Base-by-base conservation (phyloP, 2,797 vertebrate species). In the Enteromius anoplus region DNA sequence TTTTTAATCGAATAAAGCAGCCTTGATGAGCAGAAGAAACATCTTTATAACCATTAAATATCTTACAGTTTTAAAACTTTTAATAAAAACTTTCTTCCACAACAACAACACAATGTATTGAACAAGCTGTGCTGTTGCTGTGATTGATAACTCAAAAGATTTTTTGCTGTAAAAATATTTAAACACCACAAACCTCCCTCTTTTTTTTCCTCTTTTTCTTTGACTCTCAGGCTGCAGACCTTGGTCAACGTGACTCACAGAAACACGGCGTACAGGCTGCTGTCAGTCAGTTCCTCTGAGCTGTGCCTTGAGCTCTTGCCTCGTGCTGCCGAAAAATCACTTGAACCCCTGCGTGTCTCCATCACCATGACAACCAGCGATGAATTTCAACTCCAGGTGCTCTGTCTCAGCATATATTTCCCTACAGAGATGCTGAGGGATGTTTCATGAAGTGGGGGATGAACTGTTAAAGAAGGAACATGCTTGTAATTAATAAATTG, bases 291-390 rank as follows among this genome's bases (percentile, higher is more conserved):
- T 86, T 90, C 89, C 21, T 92, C 92, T 26, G 88, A 94, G 89
- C 84, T 94, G 29, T 73, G 82, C n/a, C 49, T 95, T 60, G 93
- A 93, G 85, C 86, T 94, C 70, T 89, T 88, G 70, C 93, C 93
- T 45, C 82, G 29, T 86, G 75, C 76, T 66, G 32, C 19, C 42
- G 85, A 77, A 75, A 85, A 92, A 82, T 82, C 87, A 37, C 86
- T 93, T 26, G 88, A 93, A 78, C 92, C 92, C 0, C 87, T 94
- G 72, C 90, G 72, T 77, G 85, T 95, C 79, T 89, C 84, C 0
- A 75, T 94, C 68, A 90, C 69, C 84, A 93, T 91, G 91, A 89
- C 83, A 84, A 79, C 42, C 0, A 85, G 90, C 0, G 83, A 91
- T 32, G 72, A 40, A 53, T 95, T 94, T 87, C 89, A 11, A 3